Evolutionary conservation across 1,140 invertebrate genomes (phyloP).

Genomic region (Leptoteleia sp.): DNA sequence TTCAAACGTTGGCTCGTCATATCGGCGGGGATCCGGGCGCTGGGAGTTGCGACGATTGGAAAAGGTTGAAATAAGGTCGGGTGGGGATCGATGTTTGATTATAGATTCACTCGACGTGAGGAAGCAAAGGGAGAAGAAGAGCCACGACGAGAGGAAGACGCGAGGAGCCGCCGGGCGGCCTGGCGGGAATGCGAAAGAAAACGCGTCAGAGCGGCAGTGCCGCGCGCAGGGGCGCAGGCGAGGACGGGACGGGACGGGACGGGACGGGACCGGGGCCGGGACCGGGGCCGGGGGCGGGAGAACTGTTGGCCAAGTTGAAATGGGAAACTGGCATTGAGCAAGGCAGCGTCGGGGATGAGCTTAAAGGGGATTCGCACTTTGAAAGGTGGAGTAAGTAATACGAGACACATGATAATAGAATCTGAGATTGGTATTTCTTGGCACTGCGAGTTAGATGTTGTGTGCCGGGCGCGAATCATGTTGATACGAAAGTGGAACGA

Average conservation of each 20-base stretch:
- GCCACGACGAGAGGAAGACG: background rate
- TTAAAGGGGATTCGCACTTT: slow-evolving; percentile 61
- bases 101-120: slow-evolving; percentile 40
- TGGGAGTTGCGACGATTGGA: slow-evolving; percentile 30
- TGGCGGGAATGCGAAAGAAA: too few relatives aligned
- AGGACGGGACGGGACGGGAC: too few relatives aligned
- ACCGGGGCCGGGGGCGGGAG: too few relatives aligned
- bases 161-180: too few relatives aligned
- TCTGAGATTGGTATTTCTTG: slow-evolving; percentile 66
- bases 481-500: slow-evolving; percentile 46
- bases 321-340: slow-evolving; percentile 62
- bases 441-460: slow-evolving; percentile 47
- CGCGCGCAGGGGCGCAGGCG: too few relatives aligned
- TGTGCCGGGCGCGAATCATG: slow-evolving; percentile 52
- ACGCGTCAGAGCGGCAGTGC: too few relatives aligned
- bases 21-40: slow-evolving; percentile 18
- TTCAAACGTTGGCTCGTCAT: slow-evolving; percentile 33
- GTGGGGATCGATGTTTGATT: slow-evolving; percentile 52
- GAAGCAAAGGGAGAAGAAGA: slow-evolving; percentile 2
- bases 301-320: slow-evolving; percentile 53
- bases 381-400: slow-evolving; percentile 63
- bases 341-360: slow-evolving; percentile 27
- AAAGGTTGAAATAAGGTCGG: slow-evolving; percentile 25
- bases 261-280: too few relatives aligned
- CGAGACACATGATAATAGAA: slow-evolving; percentile 66